A percentile compares a stretch with the other conserved stretches of the same genome.
Conservation (phyloP, 2,797 vertebrate genomes). For the Microchirus variegatus region DNA sequence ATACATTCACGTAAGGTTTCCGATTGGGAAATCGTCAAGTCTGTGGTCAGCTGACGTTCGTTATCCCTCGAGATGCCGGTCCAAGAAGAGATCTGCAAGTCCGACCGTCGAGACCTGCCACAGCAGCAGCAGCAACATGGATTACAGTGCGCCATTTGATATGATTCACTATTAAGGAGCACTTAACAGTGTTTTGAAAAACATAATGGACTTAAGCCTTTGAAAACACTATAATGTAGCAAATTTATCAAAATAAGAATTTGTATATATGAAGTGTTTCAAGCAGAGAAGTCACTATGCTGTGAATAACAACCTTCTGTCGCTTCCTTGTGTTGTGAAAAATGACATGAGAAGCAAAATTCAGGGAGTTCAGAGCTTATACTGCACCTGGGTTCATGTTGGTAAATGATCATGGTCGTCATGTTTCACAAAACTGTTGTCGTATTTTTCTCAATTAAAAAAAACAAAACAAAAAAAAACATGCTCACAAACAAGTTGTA, state of each 20-base stretch:
- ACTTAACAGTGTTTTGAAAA: constrained; percentile 80
- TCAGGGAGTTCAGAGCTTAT: constrained; percentile 51
- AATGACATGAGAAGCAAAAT: constrained; percentile 59
- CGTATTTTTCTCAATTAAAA: constrained; percentile 67
- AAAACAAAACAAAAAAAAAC: constrained; percentile 70
- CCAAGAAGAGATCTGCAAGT: constrained; percentile 50
- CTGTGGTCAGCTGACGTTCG: constrained; percentile 42
- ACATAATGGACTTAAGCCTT: constrained; percentile 69
- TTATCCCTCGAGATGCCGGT: constrained; percentile 63
- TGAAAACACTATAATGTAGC: constrained; percentile 76
- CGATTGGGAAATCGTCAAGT: constrained; percentile 53
- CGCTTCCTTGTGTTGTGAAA: constrained; percentile 50
- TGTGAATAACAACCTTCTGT: constrained; percentile 51
- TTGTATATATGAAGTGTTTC: constrained; percentile 71
- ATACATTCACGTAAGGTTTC: constrained; percentile 80
- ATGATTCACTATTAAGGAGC: constrained; percentile 81
- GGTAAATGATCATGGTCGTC: constrained; percentile 46
- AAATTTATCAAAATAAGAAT: constrained; percentile 79
- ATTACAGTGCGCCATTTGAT: constrained; percentile 62
- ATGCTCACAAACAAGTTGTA: constrained; percentile 82
- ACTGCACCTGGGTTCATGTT: constrained; percentile 55
- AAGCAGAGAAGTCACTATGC: constrained; percentile 72
- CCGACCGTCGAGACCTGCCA: constrained; percentile 48
- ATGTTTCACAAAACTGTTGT: constrained; percentile 69
- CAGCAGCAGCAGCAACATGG: constrained; percentile 48